Evolutionary conservation across 1,140 invertebrate genomes (phyloP), one percentile per base, ranked within the genome.

Genomic region (Sipha flava): DNA sequence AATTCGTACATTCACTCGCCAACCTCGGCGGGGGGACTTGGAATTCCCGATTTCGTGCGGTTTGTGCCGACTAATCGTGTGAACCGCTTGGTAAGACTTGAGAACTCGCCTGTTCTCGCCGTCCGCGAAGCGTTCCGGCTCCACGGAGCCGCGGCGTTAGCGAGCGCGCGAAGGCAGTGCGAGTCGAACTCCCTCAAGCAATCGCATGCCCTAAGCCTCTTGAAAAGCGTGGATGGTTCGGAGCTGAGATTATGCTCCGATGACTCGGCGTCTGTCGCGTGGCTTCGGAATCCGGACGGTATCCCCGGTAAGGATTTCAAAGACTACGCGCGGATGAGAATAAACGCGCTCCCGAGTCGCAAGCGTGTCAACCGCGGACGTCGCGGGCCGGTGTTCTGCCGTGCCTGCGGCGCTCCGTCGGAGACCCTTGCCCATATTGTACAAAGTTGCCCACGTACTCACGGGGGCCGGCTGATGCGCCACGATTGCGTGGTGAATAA

Each of bases 371-470:
- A 68, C 21, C 37, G 37, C 0, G 21, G 37, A 3, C 6, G 9
- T 0, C 0, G 0, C 2, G 64, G 66, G 0, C 43, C 16, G 43
- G n/a, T 6, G 0, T 2, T 0, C 0, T 70, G 66, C 9, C 66
- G 66, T 2, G 21, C 66, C 5, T 70, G 66, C n/a, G 14, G 23
- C 0, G 21, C 5, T 0, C 23, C 66, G 0, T 16, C 14, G 4
- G 66, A 70, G 1, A 70, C 43, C 1, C 43, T 70, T 3, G 23
- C 66, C 23, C 43, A 47, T 29, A 47, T 70, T 0, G 0, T 5
- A 0, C 66, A 70, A 4, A 47, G 0, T 0, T 70, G 66, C 0
- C 66, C 23, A 0, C 26, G 43, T 1, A 47, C 26, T 21, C 43
- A 70, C 3, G 26, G 31, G 0, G 66, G 23, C 0, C 0, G 66